Evolutionary conservation across 2,888 invertebrate genomes (phyloP).

Genomic region (Adelphocoris suturalis): DNA sequence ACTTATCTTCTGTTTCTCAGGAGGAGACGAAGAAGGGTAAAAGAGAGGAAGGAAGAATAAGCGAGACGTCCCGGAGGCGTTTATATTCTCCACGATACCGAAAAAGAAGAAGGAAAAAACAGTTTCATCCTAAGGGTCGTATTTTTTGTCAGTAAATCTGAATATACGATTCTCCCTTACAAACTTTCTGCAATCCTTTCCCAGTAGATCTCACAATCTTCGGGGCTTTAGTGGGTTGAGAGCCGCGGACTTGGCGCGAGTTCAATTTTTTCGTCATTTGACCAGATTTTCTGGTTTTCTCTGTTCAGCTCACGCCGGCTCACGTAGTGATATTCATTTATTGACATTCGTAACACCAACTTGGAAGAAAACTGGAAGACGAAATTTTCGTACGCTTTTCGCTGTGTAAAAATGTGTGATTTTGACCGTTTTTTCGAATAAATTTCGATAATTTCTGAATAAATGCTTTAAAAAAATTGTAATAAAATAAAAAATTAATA

Average conservation of each 20-base stretch:
- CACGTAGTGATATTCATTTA: too few relatives aligned
- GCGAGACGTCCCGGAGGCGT: not conserved
- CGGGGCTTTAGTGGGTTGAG: not conserved
- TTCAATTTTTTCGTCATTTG: not conserved
- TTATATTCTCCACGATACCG: not conserved
- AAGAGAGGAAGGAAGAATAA: not conserved
- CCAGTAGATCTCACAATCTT: not conserved
- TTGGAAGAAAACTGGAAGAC: too few relatives aligned
- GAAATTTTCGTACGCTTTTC: too few relatives aligned
- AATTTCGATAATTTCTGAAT: too few relatives aligned
- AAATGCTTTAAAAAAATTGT: too few relatives aligned
- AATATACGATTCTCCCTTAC: not conserved
- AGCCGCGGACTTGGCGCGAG: not conserved
- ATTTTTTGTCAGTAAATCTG: conserved; percentile 16
- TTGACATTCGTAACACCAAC: too few relatives aligned
- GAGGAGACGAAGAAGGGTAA: not conserved
- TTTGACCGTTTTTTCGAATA: too few relatives aligned
- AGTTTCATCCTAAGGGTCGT: not conserved
- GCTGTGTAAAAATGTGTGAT: too few relatives aligned
- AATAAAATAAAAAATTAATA: too few relatives aligned
- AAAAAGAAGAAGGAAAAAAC: not conserved
- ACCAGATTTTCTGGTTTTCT: not conserved
- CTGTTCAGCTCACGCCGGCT: too few relatives aligned
- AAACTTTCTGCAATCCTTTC: not conserved
- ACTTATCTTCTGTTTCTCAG: conserved; percentile 9